phyloP scores from a whole-genome alignment of 1,140 invertebrate genomes.

The Laupala kohalensis region DNA sequence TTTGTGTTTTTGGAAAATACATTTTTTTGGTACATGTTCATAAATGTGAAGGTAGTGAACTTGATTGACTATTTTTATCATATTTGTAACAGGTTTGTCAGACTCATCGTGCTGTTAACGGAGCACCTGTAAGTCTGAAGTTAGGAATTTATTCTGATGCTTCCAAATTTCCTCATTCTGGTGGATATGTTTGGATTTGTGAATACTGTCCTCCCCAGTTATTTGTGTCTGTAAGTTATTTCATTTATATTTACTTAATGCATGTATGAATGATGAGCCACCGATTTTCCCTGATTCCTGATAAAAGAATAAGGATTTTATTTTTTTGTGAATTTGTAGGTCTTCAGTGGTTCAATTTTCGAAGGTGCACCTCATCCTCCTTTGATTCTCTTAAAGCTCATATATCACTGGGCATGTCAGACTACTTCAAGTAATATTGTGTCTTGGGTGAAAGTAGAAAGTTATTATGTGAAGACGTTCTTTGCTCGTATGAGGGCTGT shows the following conservation, averaged over 20 bases:
- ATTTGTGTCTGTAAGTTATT: constrained; percentile 50
- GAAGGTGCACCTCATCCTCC: constrained; percentile 69
- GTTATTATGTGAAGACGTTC: constrained; percentile 59
- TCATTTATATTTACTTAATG: too few relatives aligned
- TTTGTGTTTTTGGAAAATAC: too few relatives aligned
- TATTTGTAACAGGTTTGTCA: background rate
- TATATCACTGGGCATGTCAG: constrained; percentile 83
- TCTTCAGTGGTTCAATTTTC: constrained; percentile 75
- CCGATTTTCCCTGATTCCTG: too few relatives aligned
- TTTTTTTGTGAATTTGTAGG: constrained; percentile 8
- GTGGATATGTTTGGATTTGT: constrained; percentile 80
- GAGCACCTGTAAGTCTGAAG: constrained; percentile 17
- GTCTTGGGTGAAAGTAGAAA: constrained; percentile 75
- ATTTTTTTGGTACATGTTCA: too few relatives aligned
- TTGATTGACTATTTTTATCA: too few relatives aligned
- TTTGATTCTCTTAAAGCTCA: constrained; percentile 62
- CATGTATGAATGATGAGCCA: too few relatives aligned
- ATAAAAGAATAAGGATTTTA: too few relatives aligned
- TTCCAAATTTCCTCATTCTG: constrained; percentile 68
- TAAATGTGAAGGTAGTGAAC: too few relatives aligned
- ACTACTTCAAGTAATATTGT: constrained; percentile 76
- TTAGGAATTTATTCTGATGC: constrained; percentile 69
- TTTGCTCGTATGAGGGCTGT: constrained; percentile 63
- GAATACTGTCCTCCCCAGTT: constrained; percentile 61
- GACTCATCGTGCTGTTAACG: constrained; percentile 4